phyloP scores from a whole-genome alignment of 2,113 vertebrate genomes.

The Zosterops hypoxanthus region DNA sequence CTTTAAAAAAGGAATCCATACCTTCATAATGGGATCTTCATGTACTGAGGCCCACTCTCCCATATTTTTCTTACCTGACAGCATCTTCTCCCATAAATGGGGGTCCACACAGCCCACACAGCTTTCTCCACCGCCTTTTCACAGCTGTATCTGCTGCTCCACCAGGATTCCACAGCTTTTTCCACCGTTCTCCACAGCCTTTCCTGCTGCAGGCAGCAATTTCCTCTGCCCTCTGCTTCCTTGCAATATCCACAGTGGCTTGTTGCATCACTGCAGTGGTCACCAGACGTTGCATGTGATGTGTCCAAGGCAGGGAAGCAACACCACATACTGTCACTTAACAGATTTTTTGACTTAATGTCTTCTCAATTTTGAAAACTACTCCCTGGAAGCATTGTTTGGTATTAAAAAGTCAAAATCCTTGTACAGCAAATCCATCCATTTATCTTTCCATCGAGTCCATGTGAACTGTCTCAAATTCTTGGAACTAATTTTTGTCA shows the following conservation, averaged over 20 bases:
- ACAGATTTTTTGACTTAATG: conserved; percentile 26
- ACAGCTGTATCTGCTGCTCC: background rate
- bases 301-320: background rate
- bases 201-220: background rate
- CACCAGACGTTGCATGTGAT: background rate
- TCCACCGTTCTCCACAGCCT: background rate
- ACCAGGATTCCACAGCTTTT: background rate
- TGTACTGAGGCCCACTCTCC: background rate
- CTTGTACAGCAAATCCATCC: background rate
- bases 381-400: conserved; percentile 45
- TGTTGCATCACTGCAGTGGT: background rate
- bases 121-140: background rate
- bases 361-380: conserved; percentile 20
- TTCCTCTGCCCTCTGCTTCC: background rate
- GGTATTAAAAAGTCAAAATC: background rate
- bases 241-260: background rate
- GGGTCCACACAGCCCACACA: background rate
- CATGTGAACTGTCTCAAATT: background rate
- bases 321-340: conserved; percentile 21
- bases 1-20: background rate
- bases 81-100: background rate
- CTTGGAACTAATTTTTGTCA: background rate
- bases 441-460: background rate
- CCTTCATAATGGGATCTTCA: background rate
- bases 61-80: background rate